These are phyloP conservation scores for Erythrolamprus reginae DNA, from an alignment of 2,113 vertebrate genomes.

Conservation along the genomic window DNA sequence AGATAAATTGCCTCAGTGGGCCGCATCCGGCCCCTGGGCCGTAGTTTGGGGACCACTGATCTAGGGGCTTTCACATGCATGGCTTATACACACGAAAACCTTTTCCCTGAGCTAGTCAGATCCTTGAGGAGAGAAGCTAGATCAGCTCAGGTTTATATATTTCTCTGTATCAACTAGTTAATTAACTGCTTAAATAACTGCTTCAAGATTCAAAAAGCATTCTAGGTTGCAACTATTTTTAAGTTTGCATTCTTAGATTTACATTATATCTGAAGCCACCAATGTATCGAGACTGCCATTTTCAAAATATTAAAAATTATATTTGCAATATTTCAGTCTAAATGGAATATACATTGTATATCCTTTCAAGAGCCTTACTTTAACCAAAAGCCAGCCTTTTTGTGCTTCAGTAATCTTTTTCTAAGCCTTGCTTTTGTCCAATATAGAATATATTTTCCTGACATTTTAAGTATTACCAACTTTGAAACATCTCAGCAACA, in stretches of 20 bases:
- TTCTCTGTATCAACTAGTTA: background rate
- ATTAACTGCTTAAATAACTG: background rate
- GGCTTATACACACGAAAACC: background rate
- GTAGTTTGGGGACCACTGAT: no score
- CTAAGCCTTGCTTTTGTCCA: background rate
- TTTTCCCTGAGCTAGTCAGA: background rate
- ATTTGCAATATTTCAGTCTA: slow-evolving; percentile 9
- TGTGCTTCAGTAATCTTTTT: background rate
- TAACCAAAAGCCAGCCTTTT: background rate
- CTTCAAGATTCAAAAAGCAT: background rate
- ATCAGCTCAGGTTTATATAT: background rate
- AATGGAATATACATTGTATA: background rate
- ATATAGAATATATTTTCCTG: background rate
- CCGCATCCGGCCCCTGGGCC: no score
- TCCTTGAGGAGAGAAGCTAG: background rate
- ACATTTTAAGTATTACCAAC: slow-evolving; percentile 12
- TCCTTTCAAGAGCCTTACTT: background rate
- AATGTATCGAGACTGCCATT: background rate
- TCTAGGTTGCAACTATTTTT: background rate
- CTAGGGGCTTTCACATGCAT: background rate
- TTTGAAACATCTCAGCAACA: slow-evolving; percentile 16
- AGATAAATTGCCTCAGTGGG: no score
- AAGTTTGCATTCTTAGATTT: background rate
- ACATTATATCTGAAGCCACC: background rate
- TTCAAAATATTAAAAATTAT: background rate